Conservation (phyloP, 1,140 invertebrate genomes). For the Drosophila orena region DNA sequence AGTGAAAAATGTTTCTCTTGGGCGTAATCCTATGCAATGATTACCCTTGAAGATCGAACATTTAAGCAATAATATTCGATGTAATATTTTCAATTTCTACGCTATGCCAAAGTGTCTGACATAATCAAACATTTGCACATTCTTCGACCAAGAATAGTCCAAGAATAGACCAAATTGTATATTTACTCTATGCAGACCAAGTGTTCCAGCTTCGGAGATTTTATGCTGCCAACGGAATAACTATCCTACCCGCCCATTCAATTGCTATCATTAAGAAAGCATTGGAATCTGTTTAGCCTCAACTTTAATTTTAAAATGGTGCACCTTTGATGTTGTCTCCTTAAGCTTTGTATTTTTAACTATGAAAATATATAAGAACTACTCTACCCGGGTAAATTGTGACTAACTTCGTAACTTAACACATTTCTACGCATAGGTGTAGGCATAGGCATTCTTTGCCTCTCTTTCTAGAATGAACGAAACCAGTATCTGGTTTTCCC, state of each 20-base stretch:
- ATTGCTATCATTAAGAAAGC: conserved; percentile 15
- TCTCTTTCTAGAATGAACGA: conserved; percentile 57
- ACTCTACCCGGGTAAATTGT: conserved; percentile 6
- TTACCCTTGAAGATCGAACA: conserved; percentile 67
- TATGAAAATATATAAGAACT: conserved; percentile 27
- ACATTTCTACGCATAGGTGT: background rate
- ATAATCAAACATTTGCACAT: conserved; percentile 41
- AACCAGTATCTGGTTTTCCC: conserved; percentile 72
- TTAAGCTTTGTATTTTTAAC: conserved; percentile 32
- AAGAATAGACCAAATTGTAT: conserved; percentile 19
- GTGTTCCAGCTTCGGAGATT: conserved; percentile 12
- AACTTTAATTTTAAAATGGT: conserved; percentile 17
- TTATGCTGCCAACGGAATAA: conserved; percentile 15
- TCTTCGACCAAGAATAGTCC: conserved; percentile 58
- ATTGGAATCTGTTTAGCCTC: conserved; percentile 27
- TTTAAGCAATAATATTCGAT: conserved; percentile 70
- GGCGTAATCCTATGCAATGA: conserved; percentile 33
- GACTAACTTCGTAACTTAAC: background rate
- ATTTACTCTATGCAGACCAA: conserved; percentile 19
- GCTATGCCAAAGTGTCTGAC: conserved; percentile 42
- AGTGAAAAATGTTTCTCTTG: conserved; percentile 81
- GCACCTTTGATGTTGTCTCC: conserved; percentile 51
- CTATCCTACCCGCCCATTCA: background rate
- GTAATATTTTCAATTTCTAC: conserved; percentile 67
- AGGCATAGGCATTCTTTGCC: background rate